A percentile compares a stretch with the other conserved stretches of the same genome.
Evolutionary conservation across 2,888 invertebrate species (phyloP).

Genomic region (Orthosia cruda): DNA sequence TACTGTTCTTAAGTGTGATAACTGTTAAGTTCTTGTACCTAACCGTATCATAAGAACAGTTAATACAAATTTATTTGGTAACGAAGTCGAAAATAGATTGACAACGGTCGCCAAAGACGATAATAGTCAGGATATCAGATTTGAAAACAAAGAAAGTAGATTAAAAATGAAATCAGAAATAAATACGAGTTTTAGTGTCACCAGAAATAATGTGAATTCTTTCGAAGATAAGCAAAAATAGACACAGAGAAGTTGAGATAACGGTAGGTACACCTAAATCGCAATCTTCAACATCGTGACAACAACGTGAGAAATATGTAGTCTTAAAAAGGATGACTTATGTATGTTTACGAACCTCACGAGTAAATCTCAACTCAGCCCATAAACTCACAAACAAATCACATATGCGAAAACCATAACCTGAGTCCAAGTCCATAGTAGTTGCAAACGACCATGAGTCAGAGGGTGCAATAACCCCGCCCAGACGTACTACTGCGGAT

Average conservation of each 20-base stretch:
- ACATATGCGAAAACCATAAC: conserved; percentile 50
- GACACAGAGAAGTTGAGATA: too few relatives aligned
- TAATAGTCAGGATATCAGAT: too few relatives aligned
- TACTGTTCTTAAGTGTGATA: conserved; percentile 1
- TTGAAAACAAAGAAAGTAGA: neutral
- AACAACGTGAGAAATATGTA: neutral
- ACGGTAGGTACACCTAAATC: neutral
- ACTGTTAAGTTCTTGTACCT: neutral
- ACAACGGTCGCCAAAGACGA: too few relatives aligned
- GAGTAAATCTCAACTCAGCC: conserved; percentile 14
- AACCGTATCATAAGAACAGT: neutral
- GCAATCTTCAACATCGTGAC: neutral
- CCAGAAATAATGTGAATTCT: rapidly evolving
- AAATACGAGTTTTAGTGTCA: neutral
- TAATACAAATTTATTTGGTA: neutral
- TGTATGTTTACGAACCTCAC: conserved; percentile 25
- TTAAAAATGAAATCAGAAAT: neutral
- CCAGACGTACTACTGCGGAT: conserved; percentile 78
- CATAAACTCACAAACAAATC: conserved; percentile 61
- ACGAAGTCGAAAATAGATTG: neutral
- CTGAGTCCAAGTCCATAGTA: conserved; percentile 40
- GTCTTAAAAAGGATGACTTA: conserved; percentile 22
- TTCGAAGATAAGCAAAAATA: too few relatives aligned
- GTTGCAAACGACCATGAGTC: conserved; percentile 75
- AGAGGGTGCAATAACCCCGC: conserved; percentile 80